phyloP scores from a whole-genome alignment of 2,113 vertebrate genomes.

The Anguilla rostrata region DNA sequence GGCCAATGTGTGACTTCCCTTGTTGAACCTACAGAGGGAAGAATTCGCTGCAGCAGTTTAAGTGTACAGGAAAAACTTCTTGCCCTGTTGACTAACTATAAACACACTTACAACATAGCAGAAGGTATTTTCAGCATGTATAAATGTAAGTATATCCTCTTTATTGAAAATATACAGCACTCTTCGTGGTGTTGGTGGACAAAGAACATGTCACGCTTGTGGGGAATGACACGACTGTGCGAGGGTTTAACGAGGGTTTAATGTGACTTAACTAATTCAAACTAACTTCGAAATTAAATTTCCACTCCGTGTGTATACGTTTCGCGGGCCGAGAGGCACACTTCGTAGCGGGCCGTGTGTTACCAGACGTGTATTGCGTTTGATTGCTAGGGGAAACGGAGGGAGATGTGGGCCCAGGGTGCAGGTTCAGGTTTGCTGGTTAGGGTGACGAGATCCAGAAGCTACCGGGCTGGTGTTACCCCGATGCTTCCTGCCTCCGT shows the following conservation, averaged over 20 bases:
- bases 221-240: slow-evolving; percentile 42
- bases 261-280: slow-evolving; percentile 45
- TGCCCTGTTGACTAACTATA: not conserved
- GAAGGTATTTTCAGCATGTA: not conserved
- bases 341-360: slow-evolving; percentile 34
- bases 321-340: slow-evolving; percentile 36
- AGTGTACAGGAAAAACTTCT: not conserved
- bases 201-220: slow-evolving; percentile 27
- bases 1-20: not conserved
- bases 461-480: slow-evolving; percentile 57
- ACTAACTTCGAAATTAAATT: slow-evolving; percentile 45
- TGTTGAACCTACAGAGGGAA: not conserved
- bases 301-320: slow-evolving; percentile 36
- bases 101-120: not conserved
- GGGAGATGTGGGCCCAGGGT: slow-evolving; percentile 62
- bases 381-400: slow-evolving; percentile 62
- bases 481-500: slow-evolving; percentile 58
- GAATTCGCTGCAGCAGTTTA: not conserved
- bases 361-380: slow-evolving; percentile 62
- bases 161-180: slow-evolving; percentile 11
- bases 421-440: slow-evolving; percentile 62
- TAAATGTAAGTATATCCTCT: not conserved
- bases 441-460: slow-evolving; percentile 70
- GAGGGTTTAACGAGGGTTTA: slow-evolving; percentile 37
- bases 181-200: slow-evolving; percentile 18